Conservation (phyloP, 2,888 invertebrate genomes). For the Trichogramma dendrolimi region DNA sequence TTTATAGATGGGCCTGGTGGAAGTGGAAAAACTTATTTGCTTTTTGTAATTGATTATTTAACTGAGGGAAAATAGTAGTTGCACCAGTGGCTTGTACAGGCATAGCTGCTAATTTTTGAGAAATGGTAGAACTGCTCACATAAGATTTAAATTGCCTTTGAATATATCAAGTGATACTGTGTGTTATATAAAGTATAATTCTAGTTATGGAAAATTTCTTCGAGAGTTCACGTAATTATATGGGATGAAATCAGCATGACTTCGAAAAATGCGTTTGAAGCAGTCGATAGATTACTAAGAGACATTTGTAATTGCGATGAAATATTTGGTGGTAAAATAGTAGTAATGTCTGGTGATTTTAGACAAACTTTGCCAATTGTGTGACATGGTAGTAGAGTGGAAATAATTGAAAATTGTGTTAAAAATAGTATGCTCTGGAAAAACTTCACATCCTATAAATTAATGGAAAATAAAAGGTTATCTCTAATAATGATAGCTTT, state of each 20-base stretch:
- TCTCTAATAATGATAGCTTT: too few relatives aligned
- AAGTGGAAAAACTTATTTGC: too few relatives aligned
- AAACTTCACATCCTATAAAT: too few relatives aligned
- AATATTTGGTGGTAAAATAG: too few relatives aligned
- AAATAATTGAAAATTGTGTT: too few relatives aligned
- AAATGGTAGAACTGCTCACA: conserved; percentile 10
- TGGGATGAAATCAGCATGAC: conserved; percentile 29
- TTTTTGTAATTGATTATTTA: too few relatives aligned
- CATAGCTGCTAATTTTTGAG: conserved; percentile 11
- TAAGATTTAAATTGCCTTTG: conserved; percentile 17
- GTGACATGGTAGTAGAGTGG: too few relatives aligned
- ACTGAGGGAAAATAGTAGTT: neutral
- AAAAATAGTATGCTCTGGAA: too few relatives aligned
- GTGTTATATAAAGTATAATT: conserved; percentile 14
- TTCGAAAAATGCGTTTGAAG: conserved; percentile 19
- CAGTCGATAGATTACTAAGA: conserved; percentile 19
- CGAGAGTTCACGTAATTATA: conserved; percentile 17
- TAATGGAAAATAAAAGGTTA: too few relatives aligned
- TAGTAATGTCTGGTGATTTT: too few relatives aligned
- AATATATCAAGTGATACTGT: conserved; percentile 8
- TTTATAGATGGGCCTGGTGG: too few relatives aligned
- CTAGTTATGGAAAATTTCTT: conserved; percentile 3
- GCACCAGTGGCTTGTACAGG: conserved; percentile 12
- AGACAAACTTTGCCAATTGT: too few relatives aligned
- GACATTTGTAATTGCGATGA: conserved; percentile 19